phyloP scores from a whole-genome alignment of 2,888 invertebrate genomes.

The Dioctria rufipes region DNA sequence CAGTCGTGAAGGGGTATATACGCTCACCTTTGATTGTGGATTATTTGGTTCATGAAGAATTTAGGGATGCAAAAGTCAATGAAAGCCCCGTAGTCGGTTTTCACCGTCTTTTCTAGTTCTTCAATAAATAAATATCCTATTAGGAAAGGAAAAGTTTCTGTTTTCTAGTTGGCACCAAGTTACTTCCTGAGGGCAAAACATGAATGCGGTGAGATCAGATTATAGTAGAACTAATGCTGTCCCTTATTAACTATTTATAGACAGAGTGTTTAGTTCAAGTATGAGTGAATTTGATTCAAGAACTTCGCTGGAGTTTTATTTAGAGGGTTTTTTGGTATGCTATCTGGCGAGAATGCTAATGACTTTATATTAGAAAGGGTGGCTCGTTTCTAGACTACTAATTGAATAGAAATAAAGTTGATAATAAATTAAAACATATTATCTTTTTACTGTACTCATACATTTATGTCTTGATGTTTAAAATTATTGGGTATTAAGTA shows the following conservation, averaged over 20 bases:
- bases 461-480: not conserved
- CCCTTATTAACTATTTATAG: constrained; percentile 50
- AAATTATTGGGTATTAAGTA: no score
- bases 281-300: not conserved
- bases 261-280: constrained; percentile 20
- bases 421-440: not conserved
- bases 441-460: not conserved
- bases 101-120: not conserved
- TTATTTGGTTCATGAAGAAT: constrained; percentile 36
- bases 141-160: constrained; percentile 16
- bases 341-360: not conserved
- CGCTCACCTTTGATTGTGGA: constrained; percentile 41
- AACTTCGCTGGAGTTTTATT: constrained; percentile 24
- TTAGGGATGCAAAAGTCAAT: constrained; percentile 25
- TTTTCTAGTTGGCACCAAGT: constrained; percentile 16
- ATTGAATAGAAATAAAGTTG: not conserved
- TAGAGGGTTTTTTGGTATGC: not conserved
- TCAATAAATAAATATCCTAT: constrained; percentile 40
- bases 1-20: not conserved
- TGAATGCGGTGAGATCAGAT: constrained; percentile 20
- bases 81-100: constrained; percentile 1
- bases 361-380: constrained; percentile 18
- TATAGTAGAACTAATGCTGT: constrained; percentile 10
- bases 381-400: not conserved
- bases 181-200: constrained; percentile 33